Percentiles rank a stretch among this genome's conserved stretches.
Evolutionary conservation across 2,113 vertebrate genomes (phyloP).

Genomic region (Boulengeromyrus knoepffleri): DNA sequence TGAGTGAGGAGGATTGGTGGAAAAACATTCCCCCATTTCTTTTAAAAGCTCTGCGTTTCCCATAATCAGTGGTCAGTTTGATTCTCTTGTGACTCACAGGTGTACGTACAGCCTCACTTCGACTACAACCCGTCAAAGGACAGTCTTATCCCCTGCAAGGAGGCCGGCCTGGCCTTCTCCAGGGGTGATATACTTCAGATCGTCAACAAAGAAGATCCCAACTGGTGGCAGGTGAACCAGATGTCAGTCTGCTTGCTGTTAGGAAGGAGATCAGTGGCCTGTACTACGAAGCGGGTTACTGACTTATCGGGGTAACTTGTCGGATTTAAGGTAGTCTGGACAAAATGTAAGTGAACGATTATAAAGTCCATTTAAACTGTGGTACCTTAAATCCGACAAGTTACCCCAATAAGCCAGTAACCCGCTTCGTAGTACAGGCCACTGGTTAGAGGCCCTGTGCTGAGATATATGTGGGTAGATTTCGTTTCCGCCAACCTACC

Average conservation of each 20-base stretch:
- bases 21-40: not conserved
- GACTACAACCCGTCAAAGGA: slow-evolving; percentile 92
- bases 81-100: slow-evolving; percentile 59
- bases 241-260: not conserved
- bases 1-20: not conserved
- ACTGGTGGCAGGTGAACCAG: slow-evolving; percentile 93
- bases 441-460: too few relatives aligned
- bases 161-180: slow-evolving; percentile 88
- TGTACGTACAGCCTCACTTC: slow-evolving; percentile 92
- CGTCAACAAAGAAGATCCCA: slow-evolving; percentile 92
- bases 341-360: too few relatives aligned
- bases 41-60: not conserved
- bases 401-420: too few relatives aligned
- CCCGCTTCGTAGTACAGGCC: too few relatives aligned
- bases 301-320: too few relatives aligned
- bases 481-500: not conserved
- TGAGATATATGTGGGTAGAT: not conserved
- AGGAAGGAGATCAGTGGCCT: not conserved
- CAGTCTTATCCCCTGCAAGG: slow-evolving; percentile 92
- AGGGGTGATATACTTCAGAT: slow-evolving; percentile 94
- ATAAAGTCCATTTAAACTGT: too few relatives aligned
- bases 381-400: too few relatives aligned
- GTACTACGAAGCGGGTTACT: too few relatives aligned
- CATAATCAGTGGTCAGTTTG: not conserved
- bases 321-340: too few relatives aligned